Base-by-base conservation (phyloP, 2,113 vertebrate genomes). In the Corapipo altera region DNA sequence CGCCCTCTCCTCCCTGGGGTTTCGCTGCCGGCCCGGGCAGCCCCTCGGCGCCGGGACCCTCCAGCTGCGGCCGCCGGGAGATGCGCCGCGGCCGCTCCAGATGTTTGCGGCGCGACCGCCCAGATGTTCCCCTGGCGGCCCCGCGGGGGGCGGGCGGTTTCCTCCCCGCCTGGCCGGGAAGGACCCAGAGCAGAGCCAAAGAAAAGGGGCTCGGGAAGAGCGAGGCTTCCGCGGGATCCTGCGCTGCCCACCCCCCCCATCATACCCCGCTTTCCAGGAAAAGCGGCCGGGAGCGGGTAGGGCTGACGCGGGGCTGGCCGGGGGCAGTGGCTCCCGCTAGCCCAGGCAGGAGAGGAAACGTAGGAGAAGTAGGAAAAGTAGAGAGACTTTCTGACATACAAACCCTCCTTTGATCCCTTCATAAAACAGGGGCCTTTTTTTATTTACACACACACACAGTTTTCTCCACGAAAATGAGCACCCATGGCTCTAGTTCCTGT, bases 111-210 rank as follows among this genome's bases (percentile, higher is more conserved):
- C 8, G 65, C 93, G 76, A 85, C 97, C 78, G 95, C 93, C 97
- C 97, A 98, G 97, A 97, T 97, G 98, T 93, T 97, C 92, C 94
- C 92, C 92, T 2, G 82, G 92, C 73, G 95, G 86, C 91, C 89
- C 85, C 93, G 80, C n/a, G 81, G 80, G 73, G 49, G 67, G 72
- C 33, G 72, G 94, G 88, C 79, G 64, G 13, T 39, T 70, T 84
- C 49, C 33, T 80, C 64, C 59, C 41, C n/a, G 39, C 59, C 54
- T 3, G 75, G 82, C 37, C n/a, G 66, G 91, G 94, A 67, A 76
- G 72, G 76, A 84, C 14, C 57, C 61, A 2, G 39, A 26, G 85
- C 88, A 64, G 58, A n/a, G 66, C 10, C 61, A 27, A n/a, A 54
- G 8, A 15, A n/a, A 67, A 79, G 58, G 91, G 88, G 77, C 14